Base-by-base conservation (phyloP, 2,888 invertebrate genomes). In the Zhuqinia jingwanae region DNA sequence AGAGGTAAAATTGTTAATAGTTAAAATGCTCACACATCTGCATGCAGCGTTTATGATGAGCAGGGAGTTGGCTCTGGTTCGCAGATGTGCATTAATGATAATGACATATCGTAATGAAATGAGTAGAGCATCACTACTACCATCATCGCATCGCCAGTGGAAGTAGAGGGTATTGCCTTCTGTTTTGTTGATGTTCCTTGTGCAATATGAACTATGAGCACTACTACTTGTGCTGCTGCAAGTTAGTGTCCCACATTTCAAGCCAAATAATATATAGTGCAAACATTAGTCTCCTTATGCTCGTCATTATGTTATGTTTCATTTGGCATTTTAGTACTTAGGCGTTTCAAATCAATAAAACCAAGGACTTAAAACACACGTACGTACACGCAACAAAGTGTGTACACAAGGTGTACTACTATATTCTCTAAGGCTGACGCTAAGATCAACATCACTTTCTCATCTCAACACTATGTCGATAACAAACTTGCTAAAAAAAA, bases 51-150 rank as follows among this genome's bases (percentile, higher is more conserved):
- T 50, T 50, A 42, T 36, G 36, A 36, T 20, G 27, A 3, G 22
- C n/a, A 73, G 58, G 81, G 81, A 70, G 81, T 70, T 81, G 81
- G 81, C 73, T 70, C 78, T 63, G 63, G 45, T 25, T 79, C n/a
- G 81, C 81, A 81, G 81, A 81, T 81, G 81, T 81, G 81, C 81
- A 70, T 70, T 81, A 80, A 81, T 81, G 81, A 81, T 81, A 70
- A 50, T 77, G 77, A 77, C 58, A 58, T 45, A 79, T 79, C 27
- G 45, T 45, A 68, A 68, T 68, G 68, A 45, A 68, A 68, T 45
- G 47, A 68, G 60, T 15, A 25, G 27, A 36, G 8, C 36, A 36
- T 8, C 36, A 36, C 36, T 36, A 36, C 36, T 8, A 36, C 36
- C 36, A 36, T 8, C 36, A 36, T 8, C 3, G 3, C 36, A 36